Evolutionary conservation across 1,140 invertebrate species (phyloP), one percentile per base, ranked within the genome.

Genomic region (Micrasema longulum): DNA sequence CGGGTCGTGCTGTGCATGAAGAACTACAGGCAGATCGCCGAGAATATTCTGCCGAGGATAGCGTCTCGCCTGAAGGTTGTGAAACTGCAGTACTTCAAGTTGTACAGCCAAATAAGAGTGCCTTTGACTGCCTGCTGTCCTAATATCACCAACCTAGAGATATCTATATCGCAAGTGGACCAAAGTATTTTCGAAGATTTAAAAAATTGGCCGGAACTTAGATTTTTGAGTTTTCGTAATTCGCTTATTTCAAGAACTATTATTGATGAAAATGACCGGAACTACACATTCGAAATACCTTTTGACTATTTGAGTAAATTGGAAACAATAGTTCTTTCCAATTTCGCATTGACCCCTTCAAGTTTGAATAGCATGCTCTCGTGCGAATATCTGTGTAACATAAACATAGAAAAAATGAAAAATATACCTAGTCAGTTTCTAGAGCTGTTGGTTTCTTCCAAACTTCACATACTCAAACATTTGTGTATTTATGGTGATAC

Each of bases 361-460:
- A 85, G 84, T 77, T 76, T 85, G 12, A 82, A 84, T 57, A 81
- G 80, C 50, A 85, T 85, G 84, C 76, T 86, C 55, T 78, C 81
- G 26, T 86, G 84, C 77, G 76, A 77, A 6, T 77, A 83, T 78
- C 80, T 86, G 77, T 80, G 81, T 62, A 82, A 81, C 76, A 83
- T 86, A 75, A 86, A 82, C 70, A 86, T 86, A 80, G 84, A 86
- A 53, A 86, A 86, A 74, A 86, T 86, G 84, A 86, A 84, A 73
- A 86, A 86, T 77, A 85, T 86, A 63, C 84, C 84, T 9, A 79
- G 80, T 43, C 80, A 82, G 52, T 86, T 86, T 67, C 76, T 86
- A 20, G 83, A 84, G 77, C 80, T 80, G 69, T 79, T 86, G 45
- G 74, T 86, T 31, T 76, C 74, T 63, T 83, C 79, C 4, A 85